These are phyloP conservation scores for Antheraea assamensis DNA, from an alignment of 2,888 invertebrate genomes.

Conservation along the genomic window DNA sequence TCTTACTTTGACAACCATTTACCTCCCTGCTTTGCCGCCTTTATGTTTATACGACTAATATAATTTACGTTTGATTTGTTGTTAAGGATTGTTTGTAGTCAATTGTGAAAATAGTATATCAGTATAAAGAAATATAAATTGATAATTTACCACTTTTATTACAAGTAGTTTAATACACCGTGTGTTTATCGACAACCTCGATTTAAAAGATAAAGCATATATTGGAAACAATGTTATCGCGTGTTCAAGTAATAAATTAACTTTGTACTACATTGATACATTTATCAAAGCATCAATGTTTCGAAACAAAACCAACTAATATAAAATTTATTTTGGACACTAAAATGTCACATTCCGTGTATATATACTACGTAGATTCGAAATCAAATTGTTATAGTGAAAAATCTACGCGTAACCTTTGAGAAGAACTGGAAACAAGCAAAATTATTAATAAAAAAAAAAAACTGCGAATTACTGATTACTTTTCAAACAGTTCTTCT, in stretches of 20 bases:
- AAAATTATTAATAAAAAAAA: too few relatives aligned
- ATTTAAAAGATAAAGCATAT: slow-evolving; percentile 22
- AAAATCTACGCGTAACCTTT: too few relatives aligned
- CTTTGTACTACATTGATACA: slow-evolving; percentile 20
- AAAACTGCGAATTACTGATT: too few relatives aligned
- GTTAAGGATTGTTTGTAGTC: not conserved
- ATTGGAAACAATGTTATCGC: slow-evolving; percentile 22
- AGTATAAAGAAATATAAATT: not conserved
- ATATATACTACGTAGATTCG: too few relatives aligned
- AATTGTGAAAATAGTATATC: not conserved
- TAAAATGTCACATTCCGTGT: not conserved
- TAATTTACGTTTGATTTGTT: too few relatives aligned
- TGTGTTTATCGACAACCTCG: slow-evolving; percentile 21
- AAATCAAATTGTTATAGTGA: too few relatives aligned
- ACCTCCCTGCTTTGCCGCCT: too few relatives aligned
- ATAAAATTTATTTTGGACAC: not conserved
- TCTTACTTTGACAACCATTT: too few relatives aligned
- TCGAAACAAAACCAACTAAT: not conserved
- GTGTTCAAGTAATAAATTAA: slow-evolving; percentile 26
- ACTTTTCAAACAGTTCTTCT: too few relatives aligned
- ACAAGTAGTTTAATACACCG: not conserved
- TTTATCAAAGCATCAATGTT: not conserved
- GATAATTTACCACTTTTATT: not conserved
- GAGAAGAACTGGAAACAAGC: too few relatives aligned
- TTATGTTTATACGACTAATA: too few relatives aligned